Evolutionary conservation across 64 coral and sea anemone genomes (phyloP), one percentile per base, ranked within the genome.

Genomic region (Catalaphyllia jardinei): DNA sequence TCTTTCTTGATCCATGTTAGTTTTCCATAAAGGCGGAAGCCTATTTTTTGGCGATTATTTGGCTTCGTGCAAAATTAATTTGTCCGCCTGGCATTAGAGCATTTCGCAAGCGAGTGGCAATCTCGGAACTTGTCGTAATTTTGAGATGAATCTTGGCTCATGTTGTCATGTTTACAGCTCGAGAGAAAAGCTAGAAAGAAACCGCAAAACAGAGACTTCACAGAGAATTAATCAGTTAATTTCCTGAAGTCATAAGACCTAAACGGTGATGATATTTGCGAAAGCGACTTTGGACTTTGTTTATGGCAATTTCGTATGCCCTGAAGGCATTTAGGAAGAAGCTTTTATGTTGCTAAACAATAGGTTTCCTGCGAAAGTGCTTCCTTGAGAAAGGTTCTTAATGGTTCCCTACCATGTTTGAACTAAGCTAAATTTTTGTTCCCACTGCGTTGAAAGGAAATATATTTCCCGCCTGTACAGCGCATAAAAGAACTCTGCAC

Each of bases 241-340:
- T 85, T 85, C 81, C 81, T 71, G 29, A 71, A 85, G 62, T 85
- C 63, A 85, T 71, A 50, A 85, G 62, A 64, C 62, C 42, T 85
- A 85, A 85, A 85, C 81, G 81, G 62, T 71, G 62, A 64, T 27
- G 81, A 85, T 85, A 85, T 85, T 85, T 83, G 38, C 28, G 80
- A 85, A 85, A 71, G 63, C 81, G 63, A 85, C 81, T 85, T 69
- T 85, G 62, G 62, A 71, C 62, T 85, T 85, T 85, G 81, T 85
- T 85, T 85, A 38, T 85, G 62, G 17, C 63, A 85, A 85, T 71
- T 85, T 85, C 31, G 62, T 10, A 71, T 42, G 81, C 81, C 81
- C 81, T 28, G 81, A 42, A 85, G 81, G 81, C 63, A 85, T 85
- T 85, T 71, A 71, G 81, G 81, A 85, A 85, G 28, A 15, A 71